Evolutionary conservation across 1,140 invertebrate species (phyloP).

Genomic region (roundworm (Caenorhabditis elegans)): DNA sequence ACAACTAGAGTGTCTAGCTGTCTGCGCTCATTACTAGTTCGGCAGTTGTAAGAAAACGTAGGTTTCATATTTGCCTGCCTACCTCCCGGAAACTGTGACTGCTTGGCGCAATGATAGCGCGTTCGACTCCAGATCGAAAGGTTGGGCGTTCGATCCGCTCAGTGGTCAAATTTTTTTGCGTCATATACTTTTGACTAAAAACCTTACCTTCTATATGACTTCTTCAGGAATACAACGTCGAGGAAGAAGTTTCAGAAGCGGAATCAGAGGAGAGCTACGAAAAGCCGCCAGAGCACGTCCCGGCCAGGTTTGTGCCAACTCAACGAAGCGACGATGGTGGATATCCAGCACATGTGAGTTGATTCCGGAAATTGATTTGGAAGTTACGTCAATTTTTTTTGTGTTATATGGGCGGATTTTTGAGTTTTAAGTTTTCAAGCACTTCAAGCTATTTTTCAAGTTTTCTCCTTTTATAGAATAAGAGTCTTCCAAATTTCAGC

Average conservation of each 20-base stretch:
- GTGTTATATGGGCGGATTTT: too few relatives aligned
- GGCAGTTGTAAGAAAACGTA: too few relatives aligned
- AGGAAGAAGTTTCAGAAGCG: not conserved
- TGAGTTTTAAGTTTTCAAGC: too few relatives aligned
- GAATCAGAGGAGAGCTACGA: not conserved
- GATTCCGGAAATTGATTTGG: not conserved
- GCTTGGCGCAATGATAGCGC: conserved; percentile 1
- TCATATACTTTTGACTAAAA: not conserved
- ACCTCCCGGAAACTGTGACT: too few relatives aligned
- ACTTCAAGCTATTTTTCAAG: too few relatives aligned
- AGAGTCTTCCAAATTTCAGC: not conserved
- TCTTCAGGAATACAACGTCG: conserved; percentile 25
- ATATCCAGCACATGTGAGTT: conserved; percentile 21
- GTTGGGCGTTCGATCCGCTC: conserved; percentile 35
- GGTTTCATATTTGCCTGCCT: too few relatives aligned
- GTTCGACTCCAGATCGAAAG: conserved; percentile 36
- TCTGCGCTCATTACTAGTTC: too few relatives aligned
- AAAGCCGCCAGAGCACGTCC: conserved; percentile 1
- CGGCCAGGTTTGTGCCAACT: conserved; percentile 1
- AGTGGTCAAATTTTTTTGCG: not conserved
- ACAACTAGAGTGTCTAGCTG: too few relatives aligned
- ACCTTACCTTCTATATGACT: not conserved
- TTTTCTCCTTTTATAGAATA: too few relatives aligned
- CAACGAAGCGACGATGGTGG: conserved; percentile 27
- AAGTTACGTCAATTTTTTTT: not conserved